Conservation (phyloP, 2,888 invertebrate species). For the Prionchulus punctatus region DNA sequence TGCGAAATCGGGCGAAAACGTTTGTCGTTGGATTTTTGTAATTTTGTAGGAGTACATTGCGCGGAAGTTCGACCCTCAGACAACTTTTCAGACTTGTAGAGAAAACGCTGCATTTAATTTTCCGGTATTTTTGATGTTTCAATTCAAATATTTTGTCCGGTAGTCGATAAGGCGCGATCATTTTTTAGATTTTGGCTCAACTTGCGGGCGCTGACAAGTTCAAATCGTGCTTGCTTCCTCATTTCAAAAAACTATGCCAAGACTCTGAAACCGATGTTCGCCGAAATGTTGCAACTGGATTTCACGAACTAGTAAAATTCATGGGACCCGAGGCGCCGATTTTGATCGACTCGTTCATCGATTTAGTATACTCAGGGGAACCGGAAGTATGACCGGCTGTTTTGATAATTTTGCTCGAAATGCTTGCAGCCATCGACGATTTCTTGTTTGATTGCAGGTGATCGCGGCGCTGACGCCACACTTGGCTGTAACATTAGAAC, state of each 20-base stretch:
- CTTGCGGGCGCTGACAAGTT: neutral
- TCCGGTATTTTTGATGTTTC: neutral
- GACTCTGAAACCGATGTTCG: conserved; percentile 27
- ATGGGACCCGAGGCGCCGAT: neutral
- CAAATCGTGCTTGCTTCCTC: conserved; percentile 35
- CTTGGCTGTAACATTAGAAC: neutral
- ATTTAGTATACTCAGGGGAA: conserved; percentile 1
- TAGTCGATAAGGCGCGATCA: no score
- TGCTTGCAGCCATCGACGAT: no score
- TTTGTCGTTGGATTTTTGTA: neutral
- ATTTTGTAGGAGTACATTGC: neutral
- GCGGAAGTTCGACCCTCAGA: neutral
- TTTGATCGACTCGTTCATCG: conserved; percentile 1
- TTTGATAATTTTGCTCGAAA: neutral
- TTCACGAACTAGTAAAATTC: neutral
- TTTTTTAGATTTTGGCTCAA: neutral
- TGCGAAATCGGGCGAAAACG: neutral
- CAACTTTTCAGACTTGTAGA: neutral
- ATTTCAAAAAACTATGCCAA: conserved; percentile 22
- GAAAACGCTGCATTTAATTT: neutral
- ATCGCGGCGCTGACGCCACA: neutral
- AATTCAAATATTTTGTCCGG: neutral
- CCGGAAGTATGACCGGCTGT: conserved; percentile 1
- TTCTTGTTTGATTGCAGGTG: neutral
- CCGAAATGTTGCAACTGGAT: conserved; percentile 3